Conservation (phyloP, 2,888 invertebrate species). For the Xestia sexstrigata region DNA sequence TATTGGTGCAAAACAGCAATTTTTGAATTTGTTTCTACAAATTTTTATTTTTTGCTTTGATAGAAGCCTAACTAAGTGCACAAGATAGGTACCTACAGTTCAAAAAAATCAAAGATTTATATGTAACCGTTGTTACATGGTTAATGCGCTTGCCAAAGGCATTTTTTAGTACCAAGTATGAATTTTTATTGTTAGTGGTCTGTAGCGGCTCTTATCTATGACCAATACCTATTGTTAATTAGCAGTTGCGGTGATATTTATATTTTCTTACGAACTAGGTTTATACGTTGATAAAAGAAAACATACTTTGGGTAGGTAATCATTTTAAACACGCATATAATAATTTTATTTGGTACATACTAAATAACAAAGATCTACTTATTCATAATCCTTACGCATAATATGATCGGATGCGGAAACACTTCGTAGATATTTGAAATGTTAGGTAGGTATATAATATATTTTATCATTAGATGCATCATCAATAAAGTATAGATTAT, state of each 20-base stretch:
- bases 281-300: not conserved
- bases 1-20: too few species aligned
- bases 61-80: too few species aligned
- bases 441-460: not conserved
- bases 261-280: not conserved
- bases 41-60: too few species aligned
- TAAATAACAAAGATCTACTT: conserved; percentile 36
- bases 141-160: too few species aligned
- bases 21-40: too few species aligned
- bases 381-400: conserved; percentile 2
- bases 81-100: too few species aligned
- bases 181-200: not conserved
- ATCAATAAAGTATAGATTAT: not conserved
- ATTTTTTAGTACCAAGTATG: too few species aligned
- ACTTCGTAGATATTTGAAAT: not conserved
- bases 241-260: not conserved
- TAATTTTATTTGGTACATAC: conserved; percentile 37
- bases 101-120: too few species aligned
- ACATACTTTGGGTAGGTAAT: conserved; percentile 8
- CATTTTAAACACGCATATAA: conserved; percentile 26
- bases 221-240: not conserved
- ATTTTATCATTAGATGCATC: not conserved
- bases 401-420: not conserved
- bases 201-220: not conserved
- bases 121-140: too few species aligned